These are phyloP conservation scores for Nephotettix cincticeps DNA, from an alignment of 1,140 invertebrate species.

Conservation along the genomic window DNA sequence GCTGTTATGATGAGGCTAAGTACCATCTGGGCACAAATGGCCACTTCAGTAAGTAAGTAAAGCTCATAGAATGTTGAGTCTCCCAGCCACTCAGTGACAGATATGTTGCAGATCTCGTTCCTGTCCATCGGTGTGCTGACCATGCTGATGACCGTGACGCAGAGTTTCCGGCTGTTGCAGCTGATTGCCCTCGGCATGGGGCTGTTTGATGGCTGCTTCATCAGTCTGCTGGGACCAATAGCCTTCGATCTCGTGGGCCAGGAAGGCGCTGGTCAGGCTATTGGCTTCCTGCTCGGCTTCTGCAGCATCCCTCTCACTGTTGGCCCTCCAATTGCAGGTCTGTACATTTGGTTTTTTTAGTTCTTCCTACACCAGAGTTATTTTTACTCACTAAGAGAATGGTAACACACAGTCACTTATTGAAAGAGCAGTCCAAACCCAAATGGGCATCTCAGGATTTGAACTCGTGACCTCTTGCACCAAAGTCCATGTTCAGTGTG, in stretches of 20 bases:
- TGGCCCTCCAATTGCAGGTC: conserved; percentile 84
- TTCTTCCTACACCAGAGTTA: no score
- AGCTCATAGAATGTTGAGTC: no score
- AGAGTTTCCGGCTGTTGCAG: conserved; percentile 65
- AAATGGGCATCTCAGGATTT: no score
- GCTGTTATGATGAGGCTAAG: no score
- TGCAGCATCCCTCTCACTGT: conserved; percentile 83
- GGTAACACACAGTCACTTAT: no score
- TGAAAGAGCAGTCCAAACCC: no score
- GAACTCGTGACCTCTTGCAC: no score
- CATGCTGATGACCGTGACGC: conserved; percentile 70
- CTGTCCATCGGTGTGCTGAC: conserved; percentile 78
- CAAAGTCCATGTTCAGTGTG: no score
- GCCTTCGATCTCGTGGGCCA: conserved; percentile 89
- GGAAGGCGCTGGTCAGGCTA: conserved; percentile 82
- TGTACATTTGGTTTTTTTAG: not conserved
- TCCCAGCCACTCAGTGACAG: no score
- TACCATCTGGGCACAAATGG: no score
- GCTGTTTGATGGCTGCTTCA: conserved; percentile 90
- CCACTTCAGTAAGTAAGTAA: no score
- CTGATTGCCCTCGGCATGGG: conserved; percentile 77
- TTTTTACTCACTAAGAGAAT: no score
- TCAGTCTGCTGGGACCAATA: conserved; percentile 87
- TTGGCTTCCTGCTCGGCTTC: conserved; percentile 85
- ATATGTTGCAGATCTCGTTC: conserved; percentile 82